These are phyloP conservation scores for Leptopilina boulardi DNA, from an alignment of 1,140 invertebrate species.

Conservation along the genomic window DNA sequence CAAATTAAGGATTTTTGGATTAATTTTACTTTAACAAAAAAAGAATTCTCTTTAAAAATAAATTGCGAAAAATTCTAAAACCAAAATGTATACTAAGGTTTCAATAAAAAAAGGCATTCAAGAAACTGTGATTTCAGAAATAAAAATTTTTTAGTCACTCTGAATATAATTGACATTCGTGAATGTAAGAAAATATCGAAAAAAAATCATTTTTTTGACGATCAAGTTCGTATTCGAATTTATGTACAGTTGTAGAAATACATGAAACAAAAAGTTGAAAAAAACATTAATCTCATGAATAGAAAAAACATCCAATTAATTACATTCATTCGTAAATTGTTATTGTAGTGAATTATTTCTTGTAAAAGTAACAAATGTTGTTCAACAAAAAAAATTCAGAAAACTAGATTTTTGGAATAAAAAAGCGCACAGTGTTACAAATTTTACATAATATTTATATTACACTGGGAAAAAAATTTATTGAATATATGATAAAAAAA, in stretches of 20 bases:
- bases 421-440: not conserved
- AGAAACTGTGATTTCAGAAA: constrained; percentile 10
- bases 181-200: not conserved
- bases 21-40: too few species aligned
- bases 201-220: constrained; percentile 5
- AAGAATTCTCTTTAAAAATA: not conserved
- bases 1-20: too few species aligned
- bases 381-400: not conserved
- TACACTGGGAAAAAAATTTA: not conserved
- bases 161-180: not conserved
- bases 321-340: not conserved
- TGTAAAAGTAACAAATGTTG: constrained; percentile 1
- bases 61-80: not conserved
- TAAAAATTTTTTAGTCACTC: constrained; percentile 4
- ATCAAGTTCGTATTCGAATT: not conserved
- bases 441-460: not conserved
- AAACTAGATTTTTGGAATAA: not conserved
- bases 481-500: not conserved
- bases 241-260: constrained; percentile 1
- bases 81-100: not conserved
- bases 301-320: not conserved
- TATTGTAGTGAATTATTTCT: not conserved
- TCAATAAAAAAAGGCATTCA: not conserved
- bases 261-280: not conserved
- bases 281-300: not conserved